A percentile compares a stretch with the other conserved stretches of the same genome.
Conservation (phyloP, 1,140 invertebrate genomes). For the Neodiprion fabricii region DNA sequence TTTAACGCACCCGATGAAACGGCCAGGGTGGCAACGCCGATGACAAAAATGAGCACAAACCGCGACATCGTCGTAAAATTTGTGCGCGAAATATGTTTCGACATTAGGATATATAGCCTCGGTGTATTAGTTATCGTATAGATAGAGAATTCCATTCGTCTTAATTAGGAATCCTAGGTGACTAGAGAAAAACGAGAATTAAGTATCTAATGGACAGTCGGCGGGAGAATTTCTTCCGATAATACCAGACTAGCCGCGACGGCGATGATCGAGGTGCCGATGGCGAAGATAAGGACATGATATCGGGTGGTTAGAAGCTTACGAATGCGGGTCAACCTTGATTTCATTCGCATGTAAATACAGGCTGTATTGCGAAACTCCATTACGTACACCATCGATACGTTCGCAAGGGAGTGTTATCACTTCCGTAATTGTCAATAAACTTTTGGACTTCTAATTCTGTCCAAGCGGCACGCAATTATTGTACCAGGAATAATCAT, state of each 20-base stretch:
- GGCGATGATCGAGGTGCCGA: not conserved
- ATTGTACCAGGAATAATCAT: too few species aligned
- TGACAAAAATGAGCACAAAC: not conserved
- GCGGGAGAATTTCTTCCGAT: not conserved
- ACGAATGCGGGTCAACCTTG: too few species aligned
- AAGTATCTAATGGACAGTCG: not conserved
- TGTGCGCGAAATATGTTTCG: not conserved
- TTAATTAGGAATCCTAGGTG: not conserved
- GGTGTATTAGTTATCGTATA: not conserved
- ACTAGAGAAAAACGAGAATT: not conserved
- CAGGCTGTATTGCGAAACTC: too few species aligned
- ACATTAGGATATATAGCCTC: not conserved
- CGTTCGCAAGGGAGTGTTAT: too few species aligned
- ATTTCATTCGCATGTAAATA: too few species aligned
- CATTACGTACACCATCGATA: too few species aligned
- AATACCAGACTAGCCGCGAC: not conserved
- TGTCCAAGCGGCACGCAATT: too few species aligned
- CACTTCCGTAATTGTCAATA: too few species aligned
- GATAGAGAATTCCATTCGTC: not conserved
- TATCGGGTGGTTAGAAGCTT: not conserved
- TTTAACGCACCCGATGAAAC: not conserved
- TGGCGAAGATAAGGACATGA: not conserved
- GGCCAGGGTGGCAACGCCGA: not conserved
- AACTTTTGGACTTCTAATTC: too few species aligned
- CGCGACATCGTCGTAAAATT: not conserved